phyloP scores from a whole-genome alignment of 37 sponge, comb jelly and placozoan genomes.

The Haliclona indistincta region DNA sequence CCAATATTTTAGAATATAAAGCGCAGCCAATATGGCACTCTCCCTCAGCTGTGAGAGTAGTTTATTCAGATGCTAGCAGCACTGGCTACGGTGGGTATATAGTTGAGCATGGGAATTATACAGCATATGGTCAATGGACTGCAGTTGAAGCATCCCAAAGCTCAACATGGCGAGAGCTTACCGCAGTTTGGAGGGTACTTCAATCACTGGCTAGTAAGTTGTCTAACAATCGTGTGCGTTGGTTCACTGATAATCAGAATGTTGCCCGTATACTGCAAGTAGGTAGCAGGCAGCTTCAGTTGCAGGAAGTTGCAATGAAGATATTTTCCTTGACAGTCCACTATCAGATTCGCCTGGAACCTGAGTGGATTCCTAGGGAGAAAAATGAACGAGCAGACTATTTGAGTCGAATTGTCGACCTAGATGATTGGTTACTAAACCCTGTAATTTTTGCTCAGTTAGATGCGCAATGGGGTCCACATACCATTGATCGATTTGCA shows the following conservation, averaged over 20 bases:
- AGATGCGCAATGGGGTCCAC: conserved; percentile 38
- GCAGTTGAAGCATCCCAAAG: not conserved
- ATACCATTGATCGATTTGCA: too few relatives aligned
- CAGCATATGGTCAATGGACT: not conserved
- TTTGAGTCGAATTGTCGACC: conserved; percentile 13
- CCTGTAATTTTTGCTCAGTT: conserved; percentile 6
- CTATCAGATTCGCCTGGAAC: conserved; percentile 12
- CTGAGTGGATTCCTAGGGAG: conserved; percentile 42
- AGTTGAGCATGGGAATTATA: not conserved
- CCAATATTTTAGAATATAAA: not conserved
- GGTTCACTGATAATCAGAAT: conserved; percentile 23
- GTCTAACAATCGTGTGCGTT: not conserved
- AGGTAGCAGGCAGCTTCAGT: not conserved
- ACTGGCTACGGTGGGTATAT: conserved; percentile 1
- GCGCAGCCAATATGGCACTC: conserved; percentile 16
- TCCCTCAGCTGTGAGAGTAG: conserved; percentile 3
- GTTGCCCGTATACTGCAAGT: conserved; percentile 5
- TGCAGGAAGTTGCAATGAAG: conserved; percentile 5
- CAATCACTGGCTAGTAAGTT: too few relatives aligned
- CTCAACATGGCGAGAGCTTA: conserved; percentile 3
- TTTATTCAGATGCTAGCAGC: too few relatives aligned
- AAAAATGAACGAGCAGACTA: too few relatives aligned
- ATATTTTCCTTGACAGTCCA: conserved; percentile 5
- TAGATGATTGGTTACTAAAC: conserved; percentile 30
- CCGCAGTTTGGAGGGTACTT: too few relatives aligned